phyloP scores from a whole-genome alignment of 2,113 vertebrate species.

The Jacana jacana region DNA sequence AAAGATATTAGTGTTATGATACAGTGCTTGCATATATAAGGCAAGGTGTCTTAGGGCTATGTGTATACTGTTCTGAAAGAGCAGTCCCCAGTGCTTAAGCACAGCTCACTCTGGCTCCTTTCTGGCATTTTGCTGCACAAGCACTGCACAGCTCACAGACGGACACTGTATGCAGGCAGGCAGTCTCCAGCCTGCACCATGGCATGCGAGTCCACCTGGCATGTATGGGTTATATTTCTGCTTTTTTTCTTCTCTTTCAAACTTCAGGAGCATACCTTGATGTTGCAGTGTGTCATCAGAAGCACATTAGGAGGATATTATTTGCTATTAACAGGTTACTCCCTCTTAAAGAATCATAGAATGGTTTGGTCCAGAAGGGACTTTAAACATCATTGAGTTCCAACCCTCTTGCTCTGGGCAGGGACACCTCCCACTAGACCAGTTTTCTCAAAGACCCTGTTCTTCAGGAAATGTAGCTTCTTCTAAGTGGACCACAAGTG shows the following conservation, averaged over 20 bases:
- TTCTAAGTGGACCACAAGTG: not conserved
- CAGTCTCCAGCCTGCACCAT: not conserved
- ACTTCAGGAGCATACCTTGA: not conserved
- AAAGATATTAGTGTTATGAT: not conserved
- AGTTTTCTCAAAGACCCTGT: no score
- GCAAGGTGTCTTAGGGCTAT: not conserved
- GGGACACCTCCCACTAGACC: no score
- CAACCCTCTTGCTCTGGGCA: no score
- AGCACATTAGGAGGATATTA: not conserved
- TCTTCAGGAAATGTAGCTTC: not conserved
- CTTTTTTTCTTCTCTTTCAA: not conserved
- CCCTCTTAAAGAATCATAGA: not conserved
- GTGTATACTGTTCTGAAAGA: not conserved
- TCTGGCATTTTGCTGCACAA: not conserved
- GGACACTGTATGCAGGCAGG: rapidly evolving
- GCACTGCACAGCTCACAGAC: not conserved
- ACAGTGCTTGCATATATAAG: not conserved
- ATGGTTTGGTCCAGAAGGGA: no score
- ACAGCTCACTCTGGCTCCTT: not conserved
- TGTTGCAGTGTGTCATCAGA: not conserved
- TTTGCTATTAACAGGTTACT: not conserved
- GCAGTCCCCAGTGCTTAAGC: not conserved
- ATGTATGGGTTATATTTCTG: not conserved
- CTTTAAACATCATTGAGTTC: no score
- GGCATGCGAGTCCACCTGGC: rapidly evolving